phyloP scores from a whole-genome alignment of 2,888 invertebrate species.

The Cetonia aurata region DNA sequence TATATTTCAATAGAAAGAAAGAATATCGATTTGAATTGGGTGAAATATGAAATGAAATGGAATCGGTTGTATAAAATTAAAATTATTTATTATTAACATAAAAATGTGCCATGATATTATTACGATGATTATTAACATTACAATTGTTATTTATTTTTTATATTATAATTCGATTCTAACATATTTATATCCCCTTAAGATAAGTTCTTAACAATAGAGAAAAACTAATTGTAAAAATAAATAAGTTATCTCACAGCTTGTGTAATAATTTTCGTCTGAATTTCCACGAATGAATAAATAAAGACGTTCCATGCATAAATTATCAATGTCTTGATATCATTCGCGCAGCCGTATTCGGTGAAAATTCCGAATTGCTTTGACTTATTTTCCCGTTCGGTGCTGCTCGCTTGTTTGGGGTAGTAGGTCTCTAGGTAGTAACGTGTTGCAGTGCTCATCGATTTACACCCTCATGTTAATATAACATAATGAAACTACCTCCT shows the following conservation, averaged over 20 bases:
- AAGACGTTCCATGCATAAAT: slow-evolving; percentile 1
- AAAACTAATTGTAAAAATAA: not conserved
- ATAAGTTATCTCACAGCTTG: not conserved
- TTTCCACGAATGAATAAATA: not conserved
- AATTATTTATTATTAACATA: slow-evolving; percentile 11
- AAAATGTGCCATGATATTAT: slow-evolving; percentile 38
- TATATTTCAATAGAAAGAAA: too few relatives aligned
- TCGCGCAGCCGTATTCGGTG: slow-evolving; percentile 49
- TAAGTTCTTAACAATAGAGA: slow-evolving; percentile 5
- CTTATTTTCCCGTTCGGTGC: slow-evolving; percentile 42
- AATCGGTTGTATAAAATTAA: slow-evolving; percentile 14
- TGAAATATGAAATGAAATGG: slow-evolving; percentile 6
- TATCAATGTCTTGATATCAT: slow-evolving; percentile 33
- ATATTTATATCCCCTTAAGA: slow-evolving; percentile 22
- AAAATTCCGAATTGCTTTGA: slow-evolving; percentile 41
- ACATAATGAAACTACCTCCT: slow-evolving; percentile 14
- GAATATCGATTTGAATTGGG: too few relatives aligned
- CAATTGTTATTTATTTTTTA: slow-evolving; percentile 38
- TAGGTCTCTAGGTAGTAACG: slow-evolving; percentile 51
- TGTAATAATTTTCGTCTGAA: not conserved
- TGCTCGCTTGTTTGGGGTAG: slow-evolving; percentile 41
- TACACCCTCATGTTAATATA: slow-evolving; percentile 15
- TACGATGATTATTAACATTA: slow-evolving; percentile 5
- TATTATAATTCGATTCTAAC: slow-evolving; percentile 6
- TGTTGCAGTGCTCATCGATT: slow-evolving; percentile 51